These are phyloP conservation scores for Lordiphosa andalusiaca DNA, from an alignment of 2,888 invertebrate genomes.

Conservation along the genomic window DNA sequence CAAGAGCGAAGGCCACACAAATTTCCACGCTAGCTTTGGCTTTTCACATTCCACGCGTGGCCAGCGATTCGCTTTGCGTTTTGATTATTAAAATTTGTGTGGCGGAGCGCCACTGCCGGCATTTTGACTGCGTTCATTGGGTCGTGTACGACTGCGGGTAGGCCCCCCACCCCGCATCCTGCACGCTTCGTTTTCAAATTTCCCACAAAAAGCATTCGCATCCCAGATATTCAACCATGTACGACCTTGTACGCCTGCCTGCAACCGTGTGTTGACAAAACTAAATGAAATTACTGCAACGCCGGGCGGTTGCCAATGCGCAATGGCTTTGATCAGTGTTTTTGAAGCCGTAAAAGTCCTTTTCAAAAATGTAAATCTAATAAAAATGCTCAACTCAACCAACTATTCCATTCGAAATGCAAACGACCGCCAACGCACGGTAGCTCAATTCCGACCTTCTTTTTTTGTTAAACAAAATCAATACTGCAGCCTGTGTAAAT, in stretches of 20 bases:
- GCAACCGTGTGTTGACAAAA: conserved; percentile 35
- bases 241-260: conserved; percentile 20
- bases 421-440: no score
- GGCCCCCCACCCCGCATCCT: conserved; percentile 10
- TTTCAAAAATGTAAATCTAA: no score
- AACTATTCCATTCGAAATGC: no score
- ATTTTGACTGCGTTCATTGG: conserved; percentile 66
- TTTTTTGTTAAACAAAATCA: no score
- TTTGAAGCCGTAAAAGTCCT: no score
- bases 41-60: conserved; percentile 69
- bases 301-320: conserved; percentile 16
- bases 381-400: no score
- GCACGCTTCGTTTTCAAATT: conserved; percentile 32
- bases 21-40: conserved; percentile 55
- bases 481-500: no score
- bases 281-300: conserved; percentile 31
- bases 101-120: conserved; percentile 42
- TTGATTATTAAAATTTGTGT: conserved; percentile 69
- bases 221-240: conserved; percentile 42
- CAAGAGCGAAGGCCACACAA: conserved; percentile 23
- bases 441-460: no score
- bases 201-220: conserved; percentile 30
- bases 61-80: conserved; percentile 44
- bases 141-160: conserved; percentile 42
- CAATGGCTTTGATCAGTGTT: background rate